A percentile compares a stretch with the other conserved stretches of the same genome.
Evolutionary conservation across 2,113 vertebrate genomes (phyloP).

Genomic region (Chamaea fasciata): DNA sequence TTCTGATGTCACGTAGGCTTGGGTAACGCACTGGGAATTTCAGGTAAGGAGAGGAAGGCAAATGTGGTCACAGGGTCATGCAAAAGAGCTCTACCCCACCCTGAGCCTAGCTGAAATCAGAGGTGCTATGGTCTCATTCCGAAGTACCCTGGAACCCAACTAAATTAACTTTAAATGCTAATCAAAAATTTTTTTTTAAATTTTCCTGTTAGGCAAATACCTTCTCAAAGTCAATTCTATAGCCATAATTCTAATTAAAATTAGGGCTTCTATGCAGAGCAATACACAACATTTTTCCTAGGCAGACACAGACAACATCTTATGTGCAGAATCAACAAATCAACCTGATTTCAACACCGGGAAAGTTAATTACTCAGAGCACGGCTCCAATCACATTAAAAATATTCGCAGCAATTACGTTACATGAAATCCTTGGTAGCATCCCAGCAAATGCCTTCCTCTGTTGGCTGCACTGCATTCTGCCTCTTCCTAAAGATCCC

Average conservation of each 20-base stretch:
- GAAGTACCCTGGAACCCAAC: not conserved
- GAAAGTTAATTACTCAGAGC: not conserved
- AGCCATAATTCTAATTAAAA: constrained; percentile 8
- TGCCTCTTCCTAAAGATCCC: not conserved
- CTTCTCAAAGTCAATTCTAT: not conserved
- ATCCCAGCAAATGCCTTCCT: not conserved
- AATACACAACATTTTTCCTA: not conserved
- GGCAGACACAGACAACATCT: not conserved
- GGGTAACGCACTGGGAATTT: not conserved
- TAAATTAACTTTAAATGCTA: not conserved
- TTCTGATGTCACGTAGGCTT: not conserved
- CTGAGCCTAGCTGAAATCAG: not conserved
- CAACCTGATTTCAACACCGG: constrained; percentile 29
- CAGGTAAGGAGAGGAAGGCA: not conserved
- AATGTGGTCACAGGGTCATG: not conserved
- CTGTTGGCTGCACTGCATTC: not conserved
- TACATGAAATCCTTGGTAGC: not conserved
- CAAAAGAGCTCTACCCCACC: not conserved
- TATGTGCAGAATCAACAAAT: constrained; percentile 23
- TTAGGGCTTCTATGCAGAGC: not conserved
- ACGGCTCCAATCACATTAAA: not conserved
- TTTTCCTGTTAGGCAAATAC: constrained; percentile 1
- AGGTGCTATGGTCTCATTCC: fast-evolving
- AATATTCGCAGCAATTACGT: not conserved
- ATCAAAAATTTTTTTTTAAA: not conserved